Percentiles rank a stretch among this genome's conserved stretches.
These are phyloP conservation scores for Ailuropoda melanoleuca DNA, from an alignment of 2,113 vertebrate genomes.

Conservation along the genomic window DNA sequence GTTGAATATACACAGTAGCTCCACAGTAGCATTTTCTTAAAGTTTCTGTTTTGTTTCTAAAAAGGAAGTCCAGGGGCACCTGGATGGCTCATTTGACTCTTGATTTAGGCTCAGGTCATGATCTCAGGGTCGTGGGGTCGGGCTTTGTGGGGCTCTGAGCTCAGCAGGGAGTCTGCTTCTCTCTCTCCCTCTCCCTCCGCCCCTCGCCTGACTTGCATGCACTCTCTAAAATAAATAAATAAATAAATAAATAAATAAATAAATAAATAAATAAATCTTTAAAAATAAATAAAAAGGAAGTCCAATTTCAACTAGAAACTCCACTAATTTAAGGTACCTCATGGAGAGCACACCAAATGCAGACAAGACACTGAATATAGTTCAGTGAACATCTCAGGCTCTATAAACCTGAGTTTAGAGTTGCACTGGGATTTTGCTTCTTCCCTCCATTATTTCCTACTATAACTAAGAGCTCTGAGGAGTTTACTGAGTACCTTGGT, in stretches of 20 bases:
- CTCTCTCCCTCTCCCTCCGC: neutral
- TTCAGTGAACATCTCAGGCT: neutral
- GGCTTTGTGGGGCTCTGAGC: neutral
- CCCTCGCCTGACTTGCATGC: neutral
- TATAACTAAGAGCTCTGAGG: neutral
- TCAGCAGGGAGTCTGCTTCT: neutral
- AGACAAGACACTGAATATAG: neutral
- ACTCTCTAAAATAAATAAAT: neutral
- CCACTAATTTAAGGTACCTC: neutral
- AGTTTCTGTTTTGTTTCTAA: constrained; percentile 46
- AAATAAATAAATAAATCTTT: too few species aligned
- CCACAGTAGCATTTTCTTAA: neutral
- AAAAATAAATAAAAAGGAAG: constrained; percentile 15
- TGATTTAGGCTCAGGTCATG: neutral
- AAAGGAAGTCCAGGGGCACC: neutral
- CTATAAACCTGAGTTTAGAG: neutral
- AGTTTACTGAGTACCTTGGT: neutral
- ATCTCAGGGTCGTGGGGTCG: neutral
- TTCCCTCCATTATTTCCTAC: neutral
- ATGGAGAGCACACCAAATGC: neutral
- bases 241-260: neutral
- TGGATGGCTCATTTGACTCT: neutral
- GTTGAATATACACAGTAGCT: neutral
- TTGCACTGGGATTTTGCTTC: neutral
- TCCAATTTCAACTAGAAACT: constrained; percentile 14